Conservation (phyloP, 2,888 invertebrate genomes). For the Mythimna ferrago region DNA sequence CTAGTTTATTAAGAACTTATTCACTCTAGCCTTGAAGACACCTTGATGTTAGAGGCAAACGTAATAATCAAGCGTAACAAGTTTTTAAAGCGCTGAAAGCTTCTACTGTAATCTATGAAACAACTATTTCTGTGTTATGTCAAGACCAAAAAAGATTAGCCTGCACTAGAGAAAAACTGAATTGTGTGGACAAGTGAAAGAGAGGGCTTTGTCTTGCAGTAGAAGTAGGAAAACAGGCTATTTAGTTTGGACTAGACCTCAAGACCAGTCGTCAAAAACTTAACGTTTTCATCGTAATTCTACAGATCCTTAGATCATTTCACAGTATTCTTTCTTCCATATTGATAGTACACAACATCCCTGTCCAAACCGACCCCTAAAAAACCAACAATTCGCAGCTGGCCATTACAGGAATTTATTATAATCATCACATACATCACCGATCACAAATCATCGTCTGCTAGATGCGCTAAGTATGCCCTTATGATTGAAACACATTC, state of each 20-base stretch:
- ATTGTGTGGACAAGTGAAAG: no score
- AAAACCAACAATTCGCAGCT: constrained; percentile 39
- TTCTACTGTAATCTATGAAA: no score
- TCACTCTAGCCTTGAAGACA: no score
- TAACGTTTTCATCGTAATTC: no score
- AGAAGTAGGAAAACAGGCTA: neutral
- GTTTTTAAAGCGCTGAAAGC: neutral
- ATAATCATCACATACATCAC: constrained; percentile 46
- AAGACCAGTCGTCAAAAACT: neutral
- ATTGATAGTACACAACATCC: no score
- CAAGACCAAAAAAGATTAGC: neutral
- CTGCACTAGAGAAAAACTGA: no score
- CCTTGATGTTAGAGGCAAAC: neutral
- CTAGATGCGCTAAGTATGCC: constrained; percentile 39
- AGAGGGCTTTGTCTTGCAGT: no score
- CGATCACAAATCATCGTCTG: constrained; percentile 55
- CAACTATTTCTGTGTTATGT: neutral
- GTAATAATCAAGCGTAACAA: neutral
- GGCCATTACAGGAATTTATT: constrained; percentile 33
- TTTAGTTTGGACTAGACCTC: neutral
- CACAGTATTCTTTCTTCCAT: no score
- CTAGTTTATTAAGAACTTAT: no score
- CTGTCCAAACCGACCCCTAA: constrained; percentile 33
- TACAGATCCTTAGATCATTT: no score
- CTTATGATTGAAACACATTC: constrained; percentile 53